Evolutionary conservation across 2,888 invertebrate genomes (phyloP).

Genomic region (Candidula unifasciata): DNA sequence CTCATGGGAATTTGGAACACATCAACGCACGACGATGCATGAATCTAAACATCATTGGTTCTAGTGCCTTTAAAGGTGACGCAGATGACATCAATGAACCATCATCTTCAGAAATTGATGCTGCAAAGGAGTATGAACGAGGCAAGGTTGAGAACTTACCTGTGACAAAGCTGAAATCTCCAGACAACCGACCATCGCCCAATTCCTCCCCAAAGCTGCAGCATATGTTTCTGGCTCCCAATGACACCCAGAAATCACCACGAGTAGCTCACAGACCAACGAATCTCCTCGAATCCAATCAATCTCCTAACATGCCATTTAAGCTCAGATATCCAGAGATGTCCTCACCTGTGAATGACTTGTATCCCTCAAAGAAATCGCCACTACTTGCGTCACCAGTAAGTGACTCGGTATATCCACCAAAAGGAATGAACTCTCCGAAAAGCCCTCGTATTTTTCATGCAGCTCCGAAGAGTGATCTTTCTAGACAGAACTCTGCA

Average conservation of each 20-base stretch:
- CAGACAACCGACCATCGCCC: neutral
- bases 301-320: neutral
- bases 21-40: conserved; percentile 63
- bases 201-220: neutral
- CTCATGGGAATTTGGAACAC: conserved; percentile 84
- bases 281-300: neutral
- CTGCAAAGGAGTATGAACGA: conserved; percentile 10
- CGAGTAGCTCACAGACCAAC: neutral
- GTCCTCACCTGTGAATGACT: neutral
- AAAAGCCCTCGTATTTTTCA: conserved; percentile 34
- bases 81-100: conserved; percentile 63
- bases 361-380: neutral
- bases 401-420: conserved; percentile 18
- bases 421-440: conserved; percentile 36
- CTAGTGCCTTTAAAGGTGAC: conserved; percentile 36
- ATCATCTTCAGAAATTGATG: conserved; percentile 58
- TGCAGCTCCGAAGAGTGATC: conserved; percentile 53
- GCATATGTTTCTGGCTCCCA: neutral
- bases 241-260: neutral
- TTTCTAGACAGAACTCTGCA: conserved; percentile 59
- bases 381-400: neutral
- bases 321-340: neutral
- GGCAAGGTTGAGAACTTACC: neutral
- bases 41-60: conserved; percentile 65
- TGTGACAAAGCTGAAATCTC: neutral